Percentiles rank a stretch among this genome's conserved stretches.
phyloP scores from a whole-genome alignment of 2,797 vertebrate genomes.

The Cirrhinus mrigala region DNA sequence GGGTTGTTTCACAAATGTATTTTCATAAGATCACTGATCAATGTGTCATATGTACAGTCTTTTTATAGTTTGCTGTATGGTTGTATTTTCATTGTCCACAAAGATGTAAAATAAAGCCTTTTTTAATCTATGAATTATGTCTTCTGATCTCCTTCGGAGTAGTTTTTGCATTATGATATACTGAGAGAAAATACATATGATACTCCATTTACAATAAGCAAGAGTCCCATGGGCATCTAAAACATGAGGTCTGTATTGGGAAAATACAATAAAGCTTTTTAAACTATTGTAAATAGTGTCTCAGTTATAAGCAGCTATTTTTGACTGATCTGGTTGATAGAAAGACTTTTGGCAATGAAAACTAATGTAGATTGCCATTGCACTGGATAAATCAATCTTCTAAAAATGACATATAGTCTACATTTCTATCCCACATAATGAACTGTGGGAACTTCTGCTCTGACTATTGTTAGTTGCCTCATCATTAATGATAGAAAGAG shows the following conservation, averaged over 20 bases:
- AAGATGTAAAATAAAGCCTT: not conserved
- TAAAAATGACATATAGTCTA: not conserved
- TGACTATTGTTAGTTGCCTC: not conserved
- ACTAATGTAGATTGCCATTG: not conserved
- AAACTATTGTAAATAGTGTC: not conserved
- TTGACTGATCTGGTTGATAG: not conserved
- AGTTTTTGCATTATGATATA: not conserved
- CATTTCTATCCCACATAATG: not conserved
- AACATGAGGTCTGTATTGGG: not conserved
- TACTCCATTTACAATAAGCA: not conserved
- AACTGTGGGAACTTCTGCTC: not conserved
- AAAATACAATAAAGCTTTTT: not conserved
- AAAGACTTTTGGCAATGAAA: not conserved
- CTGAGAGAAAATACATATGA: not conserved
- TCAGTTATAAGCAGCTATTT: too few relatives aligned
- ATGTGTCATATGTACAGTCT: conserved; percentile 24
- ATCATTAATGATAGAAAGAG: not conserved
- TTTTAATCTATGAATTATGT: not conserved
- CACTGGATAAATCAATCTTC: not conserved
- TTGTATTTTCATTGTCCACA: not conserved
- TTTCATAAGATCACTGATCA: not conserved
- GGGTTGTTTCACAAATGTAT: not conserved
- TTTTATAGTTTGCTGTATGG: not conserved
- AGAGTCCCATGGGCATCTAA: not conserved
- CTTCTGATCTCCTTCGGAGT: not conserved